Conservation (phyloP, 2,888 invertebrate genomes). For the Polietes domitor region DNA sequence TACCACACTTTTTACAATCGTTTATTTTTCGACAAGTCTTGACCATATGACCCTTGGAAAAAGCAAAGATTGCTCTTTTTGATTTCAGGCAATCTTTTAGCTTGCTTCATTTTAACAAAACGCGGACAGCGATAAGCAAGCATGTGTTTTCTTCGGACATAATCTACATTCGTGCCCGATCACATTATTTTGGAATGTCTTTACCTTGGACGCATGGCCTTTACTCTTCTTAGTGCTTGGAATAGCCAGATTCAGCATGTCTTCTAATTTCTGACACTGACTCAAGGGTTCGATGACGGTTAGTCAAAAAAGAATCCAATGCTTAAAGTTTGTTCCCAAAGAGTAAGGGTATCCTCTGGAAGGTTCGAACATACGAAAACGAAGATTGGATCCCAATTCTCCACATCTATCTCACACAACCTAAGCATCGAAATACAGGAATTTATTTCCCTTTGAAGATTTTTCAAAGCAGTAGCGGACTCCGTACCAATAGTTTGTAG, state of each 20-base stretch:
- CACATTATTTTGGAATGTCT: neutral
- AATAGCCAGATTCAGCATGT: neutral
- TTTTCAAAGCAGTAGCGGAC: neutral
- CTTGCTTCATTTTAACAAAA: neutral
- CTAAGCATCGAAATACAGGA: conserved; percentile 1
- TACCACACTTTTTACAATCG: neutral
- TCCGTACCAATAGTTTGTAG: neutral
- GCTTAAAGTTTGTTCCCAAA: neutral
- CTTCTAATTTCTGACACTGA: conserved; percentile 1
- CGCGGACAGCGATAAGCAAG: neutral
- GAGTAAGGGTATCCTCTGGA: neutral
- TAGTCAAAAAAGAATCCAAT: neutral
- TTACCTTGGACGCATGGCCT: too few species aligned
- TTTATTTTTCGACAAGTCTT: neutral
- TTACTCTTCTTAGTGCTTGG: too few species aligned
- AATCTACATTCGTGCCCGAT: neutral
- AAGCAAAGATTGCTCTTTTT: neutral
- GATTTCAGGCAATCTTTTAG: neutral
- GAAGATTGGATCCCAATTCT: neutral
- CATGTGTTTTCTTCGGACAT: neutral
- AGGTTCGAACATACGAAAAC: neutral
- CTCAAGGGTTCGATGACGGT: neutral
- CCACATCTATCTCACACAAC: neutral
- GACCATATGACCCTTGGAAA: neutral
- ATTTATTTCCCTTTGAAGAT: conserved; percentile 3